Evolutionary conservation across 2,888 invertebrate species (phyloP).

Genomic region (Cantharis rustica): DNA sequence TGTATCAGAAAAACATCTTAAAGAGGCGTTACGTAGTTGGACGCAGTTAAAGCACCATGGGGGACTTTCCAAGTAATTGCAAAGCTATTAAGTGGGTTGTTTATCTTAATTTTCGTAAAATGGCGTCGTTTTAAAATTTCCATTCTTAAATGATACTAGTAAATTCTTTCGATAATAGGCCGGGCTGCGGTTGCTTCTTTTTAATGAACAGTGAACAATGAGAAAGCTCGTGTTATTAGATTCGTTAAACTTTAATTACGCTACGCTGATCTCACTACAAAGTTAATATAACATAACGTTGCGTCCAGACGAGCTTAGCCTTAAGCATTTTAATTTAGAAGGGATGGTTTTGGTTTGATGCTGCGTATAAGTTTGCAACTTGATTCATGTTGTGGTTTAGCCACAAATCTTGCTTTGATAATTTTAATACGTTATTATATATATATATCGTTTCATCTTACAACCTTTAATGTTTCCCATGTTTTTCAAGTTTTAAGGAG

Average conservation of each 20-base stretch:
- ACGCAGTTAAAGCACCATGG: conserved; percentile 14
- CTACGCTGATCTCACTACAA: conserved; percentile 28
- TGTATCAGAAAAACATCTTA: conserved; percentile 19
- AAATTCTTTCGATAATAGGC: conserved; percentile 18
- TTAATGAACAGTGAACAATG: conserved; percentile 25
- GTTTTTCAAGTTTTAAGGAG: conserved; percentile 12
- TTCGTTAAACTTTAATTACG: conserved; percentile 35
- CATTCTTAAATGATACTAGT: conserved; percentile 15
- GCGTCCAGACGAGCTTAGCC: conserved; percentile 28
- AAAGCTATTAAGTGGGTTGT: conserved; percentile 28
- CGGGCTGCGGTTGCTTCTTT: conserved; percentile 5
- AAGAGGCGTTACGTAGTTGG: conserved; percentile 9
- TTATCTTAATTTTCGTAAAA: conserved; percentile 26
- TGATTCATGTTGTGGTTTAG: conserved; percentile 23
- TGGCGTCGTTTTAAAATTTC: conserved; percentile 23
- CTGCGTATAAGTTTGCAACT: conserved; percentile 25
- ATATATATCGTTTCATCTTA: conserved; percentile 1
- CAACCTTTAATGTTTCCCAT: not conserved
- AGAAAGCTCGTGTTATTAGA: conserved; percentile 28
- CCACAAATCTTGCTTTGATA: conserved; percentile 29
- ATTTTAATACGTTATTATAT: conserved; percentile 21
- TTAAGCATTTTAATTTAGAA: conserved; percentile 30
- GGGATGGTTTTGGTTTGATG: conserved; percentile 26
- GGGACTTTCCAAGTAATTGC: conserved; percentile 29
- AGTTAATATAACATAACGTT: conserved; percentile 30